Percentiles rank a stretch among this genome's conserved stretches.
phyloP scores from a whole-genome alignment of 2,113 vertebrate genomes.

The Antechinus stuartii region DNA sequence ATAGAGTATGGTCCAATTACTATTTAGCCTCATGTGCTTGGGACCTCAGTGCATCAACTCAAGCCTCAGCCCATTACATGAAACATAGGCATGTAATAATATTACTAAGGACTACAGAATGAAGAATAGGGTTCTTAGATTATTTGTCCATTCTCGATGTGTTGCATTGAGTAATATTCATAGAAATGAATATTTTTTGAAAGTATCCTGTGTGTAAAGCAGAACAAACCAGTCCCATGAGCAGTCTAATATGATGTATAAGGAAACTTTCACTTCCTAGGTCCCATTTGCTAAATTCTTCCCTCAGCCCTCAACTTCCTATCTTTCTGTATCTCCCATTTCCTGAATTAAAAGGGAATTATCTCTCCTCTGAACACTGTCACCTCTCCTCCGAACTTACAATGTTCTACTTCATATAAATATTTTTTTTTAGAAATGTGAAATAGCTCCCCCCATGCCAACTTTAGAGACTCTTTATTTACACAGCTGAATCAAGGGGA shows the following conservation, averaged over 20 bases:
- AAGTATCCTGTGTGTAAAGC: background rate
- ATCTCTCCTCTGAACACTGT: background rate
- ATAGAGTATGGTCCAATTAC: no score
- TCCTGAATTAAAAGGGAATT: background rate
- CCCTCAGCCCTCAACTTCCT: background rate
- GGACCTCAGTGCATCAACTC: no score
- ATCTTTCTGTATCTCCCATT: background rate
- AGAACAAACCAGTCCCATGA: background rate
- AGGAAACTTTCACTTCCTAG: background rate
- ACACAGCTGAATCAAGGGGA: background rate
- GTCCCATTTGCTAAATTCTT: background rate
- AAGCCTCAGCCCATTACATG: background rate
- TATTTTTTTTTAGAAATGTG: background rate
- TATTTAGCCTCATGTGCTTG: no score
- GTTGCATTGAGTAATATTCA: background rate
- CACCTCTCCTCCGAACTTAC: background rate
- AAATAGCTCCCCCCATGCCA: background rate
- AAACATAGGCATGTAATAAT: background rate
- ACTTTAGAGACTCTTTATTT: background rate
- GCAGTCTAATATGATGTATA: background rate
- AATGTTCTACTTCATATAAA: background rate
- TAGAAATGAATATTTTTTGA: background rate
- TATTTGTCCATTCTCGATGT: background rate
- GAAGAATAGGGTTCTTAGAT: background rate
- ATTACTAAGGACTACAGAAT: background rate